These are phyloP conservation scores for Verasper variegatus DNA, from an alignment of 2,113 vertebrate species.

Conservation along the genomic window DNA sequence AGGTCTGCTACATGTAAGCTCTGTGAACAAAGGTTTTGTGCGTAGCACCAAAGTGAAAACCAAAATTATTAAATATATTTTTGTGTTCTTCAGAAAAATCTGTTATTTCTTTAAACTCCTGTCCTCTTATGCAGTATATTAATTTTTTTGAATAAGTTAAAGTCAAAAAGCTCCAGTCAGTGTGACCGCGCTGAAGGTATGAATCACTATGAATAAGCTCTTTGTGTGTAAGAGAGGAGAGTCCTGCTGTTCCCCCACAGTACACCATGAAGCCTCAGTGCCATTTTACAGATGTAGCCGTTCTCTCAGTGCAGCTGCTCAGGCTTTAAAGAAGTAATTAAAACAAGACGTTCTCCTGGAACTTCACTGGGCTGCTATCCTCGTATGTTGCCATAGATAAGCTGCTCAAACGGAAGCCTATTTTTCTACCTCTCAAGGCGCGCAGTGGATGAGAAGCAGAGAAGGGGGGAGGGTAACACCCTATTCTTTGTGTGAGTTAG, in stretches of 20 bases:
- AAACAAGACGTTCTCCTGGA: conserved; percentile 72
- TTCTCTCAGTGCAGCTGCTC: conserved; percentile 54
- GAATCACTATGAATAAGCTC: conserved; percentile 47
- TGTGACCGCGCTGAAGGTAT: conserved; percentile 15
- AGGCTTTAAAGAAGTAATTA: conserved; percentile 75
- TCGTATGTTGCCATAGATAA: conserved; percentile 70
- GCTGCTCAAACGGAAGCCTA: conserved; percentile 56
- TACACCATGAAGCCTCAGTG: conserved; percentile 37
- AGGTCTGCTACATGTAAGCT: background rate
- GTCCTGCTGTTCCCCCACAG: background rate
- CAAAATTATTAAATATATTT: background rate
- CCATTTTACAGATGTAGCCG: conserved; percentile 50
- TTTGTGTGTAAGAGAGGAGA: conserved; percentile 31
- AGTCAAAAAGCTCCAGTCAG: conserved; percentile 17
- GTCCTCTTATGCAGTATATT: conserved; percentile 18
- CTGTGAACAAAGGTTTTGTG: background rate
- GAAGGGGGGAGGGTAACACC: background rate
- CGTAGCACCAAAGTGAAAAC: background rate
- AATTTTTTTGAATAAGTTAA: conserved; percentile 13
- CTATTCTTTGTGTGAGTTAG: background rate
- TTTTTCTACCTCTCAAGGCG: conserved; percentile 61
- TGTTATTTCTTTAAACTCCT: no score
- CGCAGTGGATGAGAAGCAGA: conserved; percentile 24
- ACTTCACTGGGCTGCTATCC: conserved; percentile 55
- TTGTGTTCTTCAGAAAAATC: no score